These are phyloP conservation scores for Metalampra italica DNA, from an alignment of 2,888 invertebrate species.

Conservation along the genomic window DNA sequence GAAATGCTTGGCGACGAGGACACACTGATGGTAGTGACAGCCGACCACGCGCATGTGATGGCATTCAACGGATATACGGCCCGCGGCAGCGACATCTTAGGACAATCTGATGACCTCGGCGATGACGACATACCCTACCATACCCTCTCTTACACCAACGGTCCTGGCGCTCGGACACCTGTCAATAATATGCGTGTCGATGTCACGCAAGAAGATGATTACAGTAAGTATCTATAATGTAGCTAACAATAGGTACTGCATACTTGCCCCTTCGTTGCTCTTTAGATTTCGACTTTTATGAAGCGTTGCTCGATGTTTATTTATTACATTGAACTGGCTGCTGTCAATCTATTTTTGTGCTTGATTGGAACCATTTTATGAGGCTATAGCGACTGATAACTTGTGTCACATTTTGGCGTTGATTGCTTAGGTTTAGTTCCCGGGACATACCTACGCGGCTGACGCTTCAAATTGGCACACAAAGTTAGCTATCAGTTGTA, in stretches of 20 bases:
- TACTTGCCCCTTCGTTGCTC: background rate
- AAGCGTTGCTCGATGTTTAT: no score
- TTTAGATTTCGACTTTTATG: background rate
- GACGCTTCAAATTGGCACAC: no score
- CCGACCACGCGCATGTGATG: conserved; percentile 88
- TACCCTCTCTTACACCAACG: conserved; percentile 82
- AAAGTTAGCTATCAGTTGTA: no score
- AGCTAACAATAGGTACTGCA: no score
- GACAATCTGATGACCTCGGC: conserved; percentile 54
- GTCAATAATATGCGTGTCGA: conserved; percentile 60
- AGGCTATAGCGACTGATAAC: no score
- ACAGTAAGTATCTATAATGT: conserved; percentile 27
- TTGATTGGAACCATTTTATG: no score
- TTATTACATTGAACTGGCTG: no score
- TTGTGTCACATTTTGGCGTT: no score
- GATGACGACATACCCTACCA: conserved; percentile 76
- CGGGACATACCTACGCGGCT: no score
- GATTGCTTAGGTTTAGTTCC: no score
- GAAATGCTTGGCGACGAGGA: conserved; percentile 71
- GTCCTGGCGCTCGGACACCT: conserved; percentile 73
- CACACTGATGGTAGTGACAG: conserved; percentile 86
- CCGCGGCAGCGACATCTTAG: conserved; percentile 64
- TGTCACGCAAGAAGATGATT: conserved; percentile 43
- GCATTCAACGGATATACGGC: conserved; percentile 82
- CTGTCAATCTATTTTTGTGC: no score